These are phyloP conservation scores for Pomacea canaliculata DNA, from an alignment of 2,888 invertebrate genomes.

Conservation along the genomic window DNA sequence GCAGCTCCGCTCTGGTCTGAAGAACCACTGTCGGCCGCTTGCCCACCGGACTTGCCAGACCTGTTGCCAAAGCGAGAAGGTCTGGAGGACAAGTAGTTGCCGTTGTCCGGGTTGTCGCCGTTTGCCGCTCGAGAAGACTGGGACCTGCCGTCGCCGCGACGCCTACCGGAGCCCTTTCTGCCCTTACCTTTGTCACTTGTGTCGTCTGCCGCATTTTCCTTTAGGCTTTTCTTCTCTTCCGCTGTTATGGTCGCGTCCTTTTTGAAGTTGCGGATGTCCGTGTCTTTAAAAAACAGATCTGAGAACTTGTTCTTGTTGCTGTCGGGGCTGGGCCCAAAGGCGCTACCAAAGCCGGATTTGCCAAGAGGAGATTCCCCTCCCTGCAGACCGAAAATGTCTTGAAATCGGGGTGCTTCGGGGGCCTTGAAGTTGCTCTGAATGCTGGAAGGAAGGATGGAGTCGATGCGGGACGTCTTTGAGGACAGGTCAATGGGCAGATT, in stretches of 20 bases:
- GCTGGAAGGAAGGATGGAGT: slow-evolving; percentile 8
- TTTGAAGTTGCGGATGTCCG: neutral
- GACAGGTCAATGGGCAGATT: slow-evolving; percentile 9
- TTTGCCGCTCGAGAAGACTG: neutral
- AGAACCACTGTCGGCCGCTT: no score
- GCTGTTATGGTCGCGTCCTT: slow-evolving; percentile 1
- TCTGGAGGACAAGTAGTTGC: no score
- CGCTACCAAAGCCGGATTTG: slow-evolving; percentile 15
- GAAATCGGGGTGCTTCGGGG: slow-evolving; percentile 15
- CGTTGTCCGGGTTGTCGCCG: no score
- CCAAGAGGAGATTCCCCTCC: slow-evolving; percentile 13
- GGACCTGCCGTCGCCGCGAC: neutral
- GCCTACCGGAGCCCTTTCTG: no score
- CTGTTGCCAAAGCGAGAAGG: no score
- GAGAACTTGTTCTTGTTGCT: slow-evolving; percentile 3
- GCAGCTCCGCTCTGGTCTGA: no score
- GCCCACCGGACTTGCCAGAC: no score
- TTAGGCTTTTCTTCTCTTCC: slow-evolving; percentile 16
- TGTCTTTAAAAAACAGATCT: slow-evolving; percentile 3
- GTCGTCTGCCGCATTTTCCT: slow-evolving; percentile 13
- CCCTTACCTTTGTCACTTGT: neutral
- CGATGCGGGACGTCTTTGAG: slow-evolving; percentile 15
- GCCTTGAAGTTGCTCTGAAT: slow-evolving; percentile 7
- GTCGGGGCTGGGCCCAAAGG: slow-evolving; percentile 1
- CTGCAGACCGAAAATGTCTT: slow-evolving; percentile 22